Conservation (phyloP, 2,113 vertebrate species). For the Lathamus discolor region DNA sequence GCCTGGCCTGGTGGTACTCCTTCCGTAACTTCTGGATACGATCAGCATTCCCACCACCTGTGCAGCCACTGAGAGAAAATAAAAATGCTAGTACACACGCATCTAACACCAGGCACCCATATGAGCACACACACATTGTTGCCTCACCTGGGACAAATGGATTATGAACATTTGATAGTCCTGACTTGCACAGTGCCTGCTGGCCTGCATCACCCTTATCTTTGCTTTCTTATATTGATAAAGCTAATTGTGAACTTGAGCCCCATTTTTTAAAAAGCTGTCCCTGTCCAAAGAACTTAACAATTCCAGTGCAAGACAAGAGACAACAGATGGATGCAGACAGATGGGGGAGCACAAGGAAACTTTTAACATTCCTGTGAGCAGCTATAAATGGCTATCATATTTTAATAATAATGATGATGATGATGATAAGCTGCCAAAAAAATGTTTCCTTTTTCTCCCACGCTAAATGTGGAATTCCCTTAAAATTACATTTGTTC, state of each 20-base stretch:
- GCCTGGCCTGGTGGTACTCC: constrained; percentile 92
- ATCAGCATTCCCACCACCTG: constrained; percentile 76
- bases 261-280: not conserved
- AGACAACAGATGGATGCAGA: constrained; percentile 66
- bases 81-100: not conserved
- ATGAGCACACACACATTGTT: not conserved
- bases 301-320: constrained; percentile 42
- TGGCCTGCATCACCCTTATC: not conserved
- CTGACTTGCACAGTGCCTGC: not conserved
- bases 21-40: constrained; percentile 91
- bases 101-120: not conserved
- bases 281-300: constrained; percentile 49
- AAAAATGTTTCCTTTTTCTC: constrained; percentile 49
- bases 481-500: constrained; percentile 22
- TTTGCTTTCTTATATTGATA: not conserved
- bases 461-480: constrained; percentile 54
- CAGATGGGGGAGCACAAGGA: constrained; percentile 61
- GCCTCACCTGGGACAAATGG: not conserved
- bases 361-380: constrained; percentile 66
- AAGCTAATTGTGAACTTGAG: not conserved
- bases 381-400: constrained; percentile 57
- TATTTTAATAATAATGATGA: constrained; percentile 60
- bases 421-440: constrained; percentile 43
- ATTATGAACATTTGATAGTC: not conserved
- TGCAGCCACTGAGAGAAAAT: constrained; percentile 51